Evolutionary conservation across 2,797 vertebrate genomes (phyloP), one percentile per base, ranked within the genome.

Genomic region (Xyrichtys novacula): DNA sequence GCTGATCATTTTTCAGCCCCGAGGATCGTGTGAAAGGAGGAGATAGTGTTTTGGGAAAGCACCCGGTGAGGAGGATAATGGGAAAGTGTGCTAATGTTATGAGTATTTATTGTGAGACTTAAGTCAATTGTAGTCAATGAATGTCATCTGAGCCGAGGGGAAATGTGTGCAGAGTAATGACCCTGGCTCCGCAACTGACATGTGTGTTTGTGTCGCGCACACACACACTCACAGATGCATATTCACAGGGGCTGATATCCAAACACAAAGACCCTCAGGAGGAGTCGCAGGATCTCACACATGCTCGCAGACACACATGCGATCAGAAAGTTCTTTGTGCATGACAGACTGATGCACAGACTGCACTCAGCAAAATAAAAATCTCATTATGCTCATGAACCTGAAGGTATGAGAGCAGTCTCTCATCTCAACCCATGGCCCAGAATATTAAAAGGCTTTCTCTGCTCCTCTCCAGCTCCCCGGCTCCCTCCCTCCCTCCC

Each of bases 371-470:
- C 65, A 80, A 92, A 92, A 91, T 89, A 88, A 88, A 92, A 91
- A 91, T 92, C 89, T 93, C 89, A 93, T 94, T 92, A 93, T 90
- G 88, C 87, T 91, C 85, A 89, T 92, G 90, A 89, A 92, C 86
- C 91, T 93, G 86, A 90, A 92, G 92, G 91, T 91, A 91, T 89
- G 89, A 87, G 91, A 91, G 90, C 80, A 86, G 86, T 88, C 89
- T 93, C 90, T 92, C 90, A 88, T 91, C 88, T 88, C 84, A 71
- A 84, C 78, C 75, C 86, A 55, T 90, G 89, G 89, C 74, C 86
- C 66, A 66, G 91, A 93, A 94, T 92, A 93, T 91, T 92, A 92
- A 92, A 91, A 85, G 71, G 78, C 65, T 78, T 76, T 75, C 82
- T 74, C 82, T 74, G 75, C 72, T 46, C 71, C 65, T 29, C 60